phyloP scores from a whole-genome alignment of 2,797 vertebrate genomes.

The Argyrosomus regius region DNA sequence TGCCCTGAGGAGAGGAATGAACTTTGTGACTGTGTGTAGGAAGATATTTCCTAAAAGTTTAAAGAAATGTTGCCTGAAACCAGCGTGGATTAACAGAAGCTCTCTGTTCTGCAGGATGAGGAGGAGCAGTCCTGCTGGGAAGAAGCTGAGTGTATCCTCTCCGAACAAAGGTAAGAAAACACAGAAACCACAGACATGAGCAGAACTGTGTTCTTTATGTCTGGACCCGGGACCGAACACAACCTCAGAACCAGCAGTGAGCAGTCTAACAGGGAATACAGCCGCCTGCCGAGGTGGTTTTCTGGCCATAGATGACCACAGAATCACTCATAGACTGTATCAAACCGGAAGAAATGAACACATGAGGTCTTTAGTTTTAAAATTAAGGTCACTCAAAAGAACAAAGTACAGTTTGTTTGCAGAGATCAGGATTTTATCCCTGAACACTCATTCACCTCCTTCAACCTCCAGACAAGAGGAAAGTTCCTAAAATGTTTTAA shows the following conservation, averaged over 20 bases:
- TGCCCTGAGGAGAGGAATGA: neutral
- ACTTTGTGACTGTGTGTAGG: neutral
- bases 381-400: neutral
- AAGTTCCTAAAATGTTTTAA: neutral
- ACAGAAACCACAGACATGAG: slow-evolving; percentile 1
- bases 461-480: neutral
- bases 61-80: slow-evolving; percentile 13
- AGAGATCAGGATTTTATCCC: too few relatives aligned
- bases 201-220: neutral
- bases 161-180: slow-evolving; percentile 57
- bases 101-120: slow-evolving; percentile 48
- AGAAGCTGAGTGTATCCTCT: neutral
- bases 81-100: neutral
- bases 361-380: neutral
- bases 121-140: slow-evolving; percentile 25
- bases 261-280: neutral
- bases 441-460: neutral
- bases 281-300: neutral
- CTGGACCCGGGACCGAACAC: too few relatives aligned
- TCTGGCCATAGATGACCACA: neutral
- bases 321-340: too few relatives aligned
- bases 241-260: too few relatives aligned
- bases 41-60: neutral
- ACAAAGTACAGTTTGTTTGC: too few relatives aligned
- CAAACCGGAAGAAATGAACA: too few relatives aligned